Conservation (phyloP, 2,797 vertebrate species). For the Vespertilio murinus region DNA sequence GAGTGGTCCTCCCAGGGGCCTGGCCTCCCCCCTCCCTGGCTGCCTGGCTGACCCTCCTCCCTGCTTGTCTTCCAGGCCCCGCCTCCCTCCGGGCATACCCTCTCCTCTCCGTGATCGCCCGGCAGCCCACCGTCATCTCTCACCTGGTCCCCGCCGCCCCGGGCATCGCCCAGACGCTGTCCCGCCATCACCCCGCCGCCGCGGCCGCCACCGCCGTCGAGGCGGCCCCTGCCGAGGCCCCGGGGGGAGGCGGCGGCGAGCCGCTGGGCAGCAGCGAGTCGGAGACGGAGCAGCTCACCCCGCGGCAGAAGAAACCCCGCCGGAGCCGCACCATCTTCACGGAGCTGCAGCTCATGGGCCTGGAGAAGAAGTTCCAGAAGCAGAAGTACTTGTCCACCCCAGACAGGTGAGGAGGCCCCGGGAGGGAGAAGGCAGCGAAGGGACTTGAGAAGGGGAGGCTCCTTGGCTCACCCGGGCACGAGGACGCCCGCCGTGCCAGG, state of each 20-base stretch:
- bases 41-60: neutral
- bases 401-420: conserved; percentile 90
- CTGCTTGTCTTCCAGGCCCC: conserved; percentile 86
- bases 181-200: conserved; percentile 78
- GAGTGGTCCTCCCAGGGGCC: neutral
- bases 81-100: conserved; percentile 92
- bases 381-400: conserved; percentile 99
- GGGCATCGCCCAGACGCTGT: conserved; percentile 75
- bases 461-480: rapidly evolving
- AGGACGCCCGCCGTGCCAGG: neutral
- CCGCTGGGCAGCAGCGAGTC: conserved; percentile 92
- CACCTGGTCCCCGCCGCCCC: conserved; percentile 86
- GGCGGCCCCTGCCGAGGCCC: conserved; percentile 82
- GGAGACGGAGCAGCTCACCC: conserved; percentile 89
- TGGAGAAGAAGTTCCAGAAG: conserved; percentile 99
- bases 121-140: conserved; percentile 88
- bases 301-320: conserved; percentile 93
- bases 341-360: conserved; percentile 97
- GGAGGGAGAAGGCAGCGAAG: rapidly evolving
- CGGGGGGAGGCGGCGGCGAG: conserved; percentile 86
- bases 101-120: conserved; percentile 93
- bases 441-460: neutral
- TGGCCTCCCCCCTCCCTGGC: rapidly evolving
- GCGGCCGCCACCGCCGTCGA: conserved; percentile 72
- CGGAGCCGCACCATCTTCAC: conserved; percentile 99